Evolutionary conservation across 2,113 vertebrate genomes (phyloP), one percentile per base, ranked within the genome.

Genomic region (Pao palembangensis): DNA sequence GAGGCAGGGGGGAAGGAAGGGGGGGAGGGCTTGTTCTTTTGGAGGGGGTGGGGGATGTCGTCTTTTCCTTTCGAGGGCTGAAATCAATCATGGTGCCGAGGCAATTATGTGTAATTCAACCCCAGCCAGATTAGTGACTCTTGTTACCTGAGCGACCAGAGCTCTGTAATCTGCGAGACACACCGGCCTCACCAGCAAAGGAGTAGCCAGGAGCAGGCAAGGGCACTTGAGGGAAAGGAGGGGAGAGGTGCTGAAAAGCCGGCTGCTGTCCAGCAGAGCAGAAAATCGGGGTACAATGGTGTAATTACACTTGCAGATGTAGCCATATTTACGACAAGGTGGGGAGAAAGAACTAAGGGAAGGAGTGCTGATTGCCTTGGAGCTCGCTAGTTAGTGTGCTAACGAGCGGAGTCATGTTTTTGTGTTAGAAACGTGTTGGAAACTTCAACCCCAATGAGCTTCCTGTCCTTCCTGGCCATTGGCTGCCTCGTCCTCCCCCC

Each of bases 61-160:
- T 80, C 83, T 83, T 81, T 79, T 76, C 73, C 79, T 85, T 94
- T 95, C 93, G 93, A 90, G 93, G 92, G 92, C 93, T 94, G 94
- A 96, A 98, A 96, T 97, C 94, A 95, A 96, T 98, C 96, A 95
- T 91, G 84, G 93, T 91, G 91, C 92, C 92, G 92, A 91, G 94
- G 95, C 95, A 96, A 96, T 98, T 97, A 96, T 93, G 89, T 93
- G 94, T 96, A 96, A 98, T 96, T 96, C 93, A 93, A 93, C 90
- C 71, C 93, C 87, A 83, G 91, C 90, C 90, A 95, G 94, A 97
- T 97, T 95, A 95, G 92, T 92, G 94, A 93, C 93, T 84, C 93
- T 91, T 94, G 94, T 95, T 98, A 98, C 95, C 94, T 98, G 94
- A 95, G 93, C 91, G 92, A 93, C 92, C 91, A 88, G 74, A 67